Conservation (phyloP, 2,888 invertebrate species). For the Cryptocephalus primarius region DNA sequence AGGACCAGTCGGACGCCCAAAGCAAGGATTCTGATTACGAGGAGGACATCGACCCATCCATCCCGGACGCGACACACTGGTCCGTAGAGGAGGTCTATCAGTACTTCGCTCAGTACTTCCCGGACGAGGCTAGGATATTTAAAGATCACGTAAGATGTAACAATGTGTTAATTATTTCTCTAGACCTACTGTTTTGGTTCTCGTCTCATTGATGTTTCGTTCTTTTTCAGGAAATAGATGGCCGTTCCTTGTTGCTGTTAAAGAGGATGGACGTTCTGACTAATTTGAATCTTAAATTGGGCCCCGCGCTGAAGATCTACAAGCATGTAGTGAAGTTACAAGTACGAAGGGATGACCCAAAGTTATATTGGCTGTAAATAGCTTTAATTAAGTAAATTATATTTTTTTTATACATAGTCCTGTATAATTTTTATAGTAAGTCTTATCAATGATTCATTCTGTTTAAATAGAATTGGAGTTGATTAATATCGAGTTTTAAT, state of each 20-base stretch:
- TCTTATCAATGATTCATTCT: too few species aligned
- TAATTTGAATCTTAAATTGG: conserved; percentile 71
- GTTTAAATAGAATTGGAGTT: too few species aligned
- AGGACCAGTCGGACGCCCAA: conserved; percentile 21
- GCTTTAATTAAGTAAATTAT: not conserved
- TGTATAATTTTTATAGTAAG: too few species aligned
- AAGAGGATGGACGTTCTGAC: conserved; percentile 74
- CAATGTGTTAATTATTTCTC: conserved; percentile 2
- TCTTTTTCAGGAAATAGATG: conserved; percentile 77
- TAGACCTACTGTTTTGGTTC: too few species aligned
- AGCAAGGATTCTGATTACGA: conserved; percentile 27
- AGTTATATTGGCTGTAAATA: conserved; percentile 56
- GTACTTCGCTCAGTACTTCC: conserved; percentile 68
- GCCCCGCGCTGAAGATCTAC: conserved; percentile 34
- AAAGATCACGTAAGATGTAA: conserved; percentile 57
- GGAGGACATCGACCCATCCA: conserved; percentile 49
- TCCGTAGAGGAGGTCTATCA: conserved; percentile 69
- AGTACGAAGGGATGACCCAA: conserved; percentile 61
- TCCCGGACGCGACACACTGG: conserved; percentile 77
- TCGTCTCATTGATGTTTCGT: too few species aligned
- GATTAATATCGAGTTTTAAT: too few species aligned
- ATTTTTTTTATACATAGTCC: not conserved
- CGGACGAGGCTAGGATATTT: conserved; percentile 70
- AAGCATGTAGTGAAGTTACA: conserved; percentile 57
- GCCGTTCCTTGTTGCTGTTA: conserved; percentile 73